These are phyloP conservation scores for Caenorhabditis afra DNA, from an alignment of 2,888 invertebrate genomes.

Conservation along the genomic window DNA sequence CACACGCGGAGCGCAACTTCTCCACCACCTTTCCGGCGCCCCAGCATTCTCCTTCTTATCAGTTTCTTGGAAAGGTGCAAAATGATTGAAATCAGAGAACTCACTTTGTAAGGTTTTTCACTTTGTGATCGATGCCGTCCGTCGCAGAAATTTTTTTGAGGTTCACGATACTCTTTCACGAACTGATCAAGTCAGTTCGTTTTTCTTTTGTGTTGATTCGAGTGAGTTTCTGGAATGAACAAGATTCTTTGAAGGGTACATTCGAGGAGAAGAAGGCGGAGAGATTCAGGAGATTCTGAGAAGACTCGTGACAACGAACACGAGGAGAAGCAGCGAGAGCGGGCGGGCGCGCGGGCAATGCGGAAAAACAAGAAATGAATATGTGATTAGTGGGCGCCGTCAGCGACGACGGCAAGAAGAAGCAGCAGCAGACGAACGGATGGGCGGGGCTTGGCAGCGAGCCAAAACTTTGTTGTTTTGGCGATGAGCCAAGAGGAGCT, in stretches of 20 bases:
- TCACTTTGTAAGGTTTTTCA: conserved; percentile 24
- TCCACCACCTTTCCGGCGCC: conserved; percentile 20
- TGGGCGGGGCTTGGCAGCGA: conserved; percentile 41
- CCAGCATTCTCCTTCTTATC: conserved; percentile 31
- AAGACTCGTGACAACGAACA: conserved; percentile 57
- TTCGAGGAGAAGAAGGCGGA: conserved; percentile 5
- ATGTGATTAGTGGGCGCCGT: conserved; percentile 52
- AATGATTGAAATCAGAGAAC: conserved; percentile 9
- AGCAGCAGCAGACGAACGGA: conserved; percentile 50
- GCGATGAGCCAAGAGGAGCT: conserved; percentile 32
- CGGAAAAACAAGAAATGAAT: conserved; percentile 61
- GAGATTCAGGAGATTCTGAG: conserved; percentile 44
- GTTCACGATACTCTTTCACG: conserved; percentile 28
- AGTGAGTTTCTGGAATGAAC: conserved; percentile 29
- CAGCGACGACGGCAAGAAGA: conserved; percentile 27
- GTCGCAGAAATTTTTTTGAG: conserved; percentile 12
- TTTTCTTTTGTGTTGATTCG: conserved; percentile 6
- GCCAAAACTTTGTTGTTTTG: conserved; percentile 61
- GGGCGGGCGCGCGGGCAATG: conserved; percentile 33
- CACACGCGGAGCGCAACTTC: conserved; percentile 4
- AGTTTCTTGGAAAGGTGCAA: conserved; percentile 17
- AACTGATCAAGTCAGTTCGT: conserved; percentile 16
- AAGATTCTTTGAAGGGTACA: conserved; percentile 7
- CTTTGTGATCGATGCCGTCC: conserved; percentile 8
- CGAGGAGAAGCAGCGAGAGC: conserved; percentile 47